Conservation (phyloP, 2,888 invertebrate genomes). For the Oscheius sp. region DNA sequence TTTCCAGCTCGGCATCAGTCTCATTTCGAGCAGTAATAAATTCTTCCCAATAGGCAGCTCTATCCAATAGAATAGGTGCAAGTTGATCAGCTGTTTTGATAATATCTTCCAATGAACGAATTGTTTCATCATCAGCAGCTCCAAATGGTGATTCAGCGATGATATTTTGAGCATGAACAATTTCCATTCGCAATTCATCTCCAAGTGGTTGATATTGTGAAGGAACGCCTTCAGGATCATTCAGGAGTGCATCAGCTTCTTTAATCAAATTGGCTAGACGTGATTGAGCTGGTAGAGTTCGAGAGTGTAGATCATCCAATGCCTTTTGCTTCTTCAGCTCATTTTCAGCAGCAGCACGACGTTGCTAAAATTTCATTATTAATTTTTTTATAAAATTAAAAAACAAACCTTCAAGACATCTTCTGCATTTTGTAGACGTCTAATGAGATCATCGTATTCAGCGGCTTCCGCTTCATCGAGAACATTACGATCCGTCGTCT, state of each 20-base stretch:
- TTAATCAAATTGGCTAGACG: slow-evolving; percentile 44
- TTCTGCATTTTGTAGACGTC: slow-evolving; percentile 44
- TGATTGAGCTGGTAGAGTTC: slow-evolving; percentile 32
- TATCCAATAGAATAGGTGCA: slow-evolving; percentile 45
- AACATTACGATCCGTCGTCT: slow-evolving; percentile 33
- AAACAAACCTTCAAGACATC: slow-evolving; percentile 37
- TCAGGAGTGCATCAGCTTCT: slow-evolving; percentile 39
- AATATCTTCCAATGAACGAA: slow-evolving; percentile 35
- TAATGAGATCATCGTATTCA: slow-evolving; percentile 45
- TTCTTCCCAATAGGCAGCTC: slow-evolving; percentile 43
- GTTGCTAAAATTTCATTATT: slow-evolving; percentile 3
- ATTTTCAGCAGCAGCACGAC: slow-evolving; percentile 43
- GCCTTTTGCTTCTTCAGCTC: slow-evolving; percentile 39
- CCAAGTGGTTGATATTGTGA: slow-evolving; percentile 41
- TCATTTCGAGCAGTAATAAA: slow-evolving; percentile 53
- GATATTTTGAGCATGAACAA: slow-evolving; percentile 33
- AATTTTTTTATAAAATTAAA: background rate
- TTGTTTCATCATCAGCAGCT: slow-evolving; percentile 31
- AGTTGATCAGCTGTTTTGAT: slow-evolving; percentile 39
- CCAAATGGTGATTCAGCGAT: slow-evolving; percentile 20
- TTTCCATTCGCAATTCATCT: slow-evolving; percentile 36
- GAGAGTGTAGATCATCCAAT: slow-evolving; percentile 38
- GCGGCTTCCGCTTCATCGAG: slow-evolving; percentile 41
- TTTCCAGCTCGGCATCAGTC: slow-evolving; percentile 47
- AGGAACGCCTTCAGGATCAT: slow-evolving; percentile 47